Base-by-base conservation (phyloP, 2,797 vertebrate species). In the Falco novaeseelandiae region DNA sequence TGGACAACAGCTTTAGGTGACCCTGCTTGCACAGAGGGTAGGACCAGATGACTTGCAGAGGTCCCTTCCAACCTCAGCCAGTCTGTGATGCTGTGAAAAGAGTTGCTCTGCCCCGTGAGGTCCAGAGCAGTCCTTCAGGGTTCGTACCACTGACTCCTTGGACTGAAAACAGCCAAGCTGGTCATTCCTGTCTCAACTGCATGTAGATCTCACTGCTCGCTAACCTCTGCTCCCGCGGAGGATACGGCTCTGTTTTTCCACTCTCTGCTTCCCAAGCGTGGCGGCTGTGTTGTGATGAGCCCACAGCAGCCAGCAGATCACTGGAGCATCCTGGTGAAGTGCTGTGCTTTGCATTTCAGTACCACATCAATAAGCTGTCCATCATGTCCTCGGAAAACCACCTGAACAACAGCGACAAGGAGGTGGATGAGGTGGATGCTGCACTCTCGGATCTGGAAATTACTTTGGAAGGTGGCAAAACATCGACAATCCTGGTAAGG, bases 331-430 rank as follows among this genome's bases (percentile, higher is more conserved):
- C 74, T 3, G 0, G 13, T 18, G 76, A 91, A 42, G 52, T 2
- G 23, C 54, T 77, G 51, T 46, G 71, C 90, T 72, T 97, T 95
- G 74, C 78, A 29, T 98, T 98, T 46, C 98, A 99, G 99, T 99
- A 99, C 97, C 99, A 99, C 98, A 99, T 99, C 99, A 99, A 99
- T 97, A 99, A 99, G 97, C 98, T 99, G 95, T 99, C 99, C 18
- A 99, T 99, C 98, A 99, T 99, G 99, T 99, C 99, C 14, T 99
- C 99, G 48, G 99, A 99, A 97, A 99, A 99, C 97, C 99, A 99
- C 98, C 98, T 99, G 98, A 99, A 99, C 97, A 99, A 99, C 98
- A 99, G 99, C 10, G 99, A 99, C 98, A 99, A 99, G 98, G 99
- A 99, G 80, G 99, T 99, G 80, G 99, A 99, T 62, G 99, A 99